Conservation (phyloP, 1,140 invertebrate genomes). For the Magallana ariakensis region DNA sequence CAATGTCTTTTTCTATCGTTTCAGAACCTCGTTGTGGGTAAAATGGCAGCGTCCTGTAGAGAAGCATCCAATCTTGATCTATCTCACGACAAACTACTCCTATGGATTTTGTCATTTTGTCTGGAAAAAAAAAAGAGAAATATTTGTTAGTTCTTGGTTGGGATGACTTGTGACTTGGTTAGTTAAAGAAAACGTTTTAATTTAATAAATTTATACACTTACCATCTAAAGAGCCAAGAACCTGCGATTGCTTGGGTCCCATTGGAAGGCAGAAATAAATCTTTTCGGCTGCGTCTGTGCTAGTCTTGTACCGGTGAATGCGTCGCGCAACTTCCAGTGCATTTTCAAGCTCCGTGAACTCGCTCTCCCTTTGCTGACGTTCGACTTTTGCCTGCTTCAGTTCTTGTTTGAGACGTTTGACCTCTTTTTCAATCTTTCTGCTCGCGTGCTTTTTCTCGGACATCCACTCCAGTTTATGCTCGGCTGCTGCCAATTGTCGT, state of each 20-base stretch:
- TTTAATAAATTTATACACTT: neutral
- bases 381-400: conserved; percentile 51
- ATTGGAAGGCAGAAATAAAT: conserved; percentile 69
- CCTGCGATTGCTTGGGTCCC: conserved; percentile 53
- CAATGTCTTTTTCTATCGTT: conserved; percentile 71
- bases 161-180: neutral
- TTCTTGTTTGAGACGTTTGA: conserved; percentile 55
- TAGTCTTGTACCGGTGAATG: conserved; percentile 66
- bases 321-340: conserved; percentile 62
- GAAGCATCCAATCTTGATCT: conserved; percentile 66
- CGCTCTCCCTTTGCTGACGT: conserved; percentile 50
- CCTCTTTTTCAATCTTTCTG: conserved; percentile 56
- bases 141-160: neutral
- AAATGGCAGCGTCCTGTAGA: conserved; percentile 71
- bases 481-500: conserved; percentile 59
- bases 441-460: conserved; percentile 54
- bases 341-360: conserved; percentile 58
- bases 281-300: conserved; percentile 68
- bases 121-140: conserved; percentile 60
- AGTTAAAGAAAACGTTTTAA: neutral
- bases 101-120: conserved; percentile 64
- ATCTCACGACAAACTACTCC: conserved; percentile 60
- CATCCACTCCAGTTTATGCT: conserved; percentile 66
- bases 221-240: conserved; percentile 29
- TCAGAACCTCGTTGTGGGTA: conserved; percentile 66